Evolutionary conservation across 2,797 vertebrate species (phyloP).

Genomic region (Macrochelys suwanniensis): DNA sequence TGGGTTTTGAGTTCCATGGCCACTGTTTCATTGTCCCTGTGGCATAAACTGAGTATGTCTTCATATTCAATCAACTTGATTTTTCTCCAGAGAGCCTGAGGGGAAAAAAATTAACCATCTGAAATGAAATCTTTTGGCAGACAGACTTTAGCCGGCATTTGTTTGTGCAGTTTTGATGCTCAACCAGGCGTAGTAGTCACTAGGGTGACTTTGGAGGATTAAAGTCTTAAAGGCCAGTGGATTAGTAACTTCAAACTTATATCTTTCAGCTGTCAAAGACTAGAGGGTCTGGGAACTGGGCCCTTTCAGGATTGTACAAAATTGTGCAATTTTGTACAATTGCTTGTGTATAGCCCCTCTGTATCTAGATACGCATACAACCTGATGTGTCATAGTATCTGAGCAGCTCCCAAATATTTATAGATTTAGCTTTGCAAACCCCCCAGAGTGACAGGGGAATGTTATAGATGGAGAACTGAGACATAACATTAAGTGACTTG

Average conservation of each 20-base stretch:
- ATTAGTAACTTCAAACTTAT: conserved; percentile 68
- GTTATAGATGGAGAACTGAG: conserved; percentile 63
- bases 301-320: conserved; percentile 25
- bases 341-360: not conserved
- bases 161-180: conserved; percentile 65
- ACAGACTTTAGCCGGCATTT: conserved; percentile 49
- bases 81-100: not conserved
- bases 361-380: conserved; percentile 4
- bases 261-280: conserved; percentile 73
- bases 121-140: conserved; percentile 62
- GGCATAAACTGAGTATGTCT: conserved; percentile 1
- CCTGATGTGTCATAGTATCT: conserved; percentile 61
- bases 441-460: conserved; percentile 56
- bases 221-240: conserved; percentile 68
- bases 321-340: conserved; percentile 11
- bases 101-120: conserved; percentile 12
- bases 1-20: not conserved
- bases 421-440: conserved; percentile 51
- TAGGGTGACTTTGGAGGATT: conserved; percentile 68
- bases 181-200: conserved; percentile 64
- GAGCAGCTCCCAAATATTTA: conserved; percentile 67
- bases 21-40: not conserved
- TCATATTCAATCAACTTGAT: conserved; percentile 25
- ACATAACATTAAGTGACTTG: conserved; percentile 54
- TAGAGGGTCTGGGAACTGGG: conserved; percentile 14